Evolutionary conservation across 2,888 invertebrate genomes (phyloP).

Genomic region (Argynnis bischoffii): DNA sequence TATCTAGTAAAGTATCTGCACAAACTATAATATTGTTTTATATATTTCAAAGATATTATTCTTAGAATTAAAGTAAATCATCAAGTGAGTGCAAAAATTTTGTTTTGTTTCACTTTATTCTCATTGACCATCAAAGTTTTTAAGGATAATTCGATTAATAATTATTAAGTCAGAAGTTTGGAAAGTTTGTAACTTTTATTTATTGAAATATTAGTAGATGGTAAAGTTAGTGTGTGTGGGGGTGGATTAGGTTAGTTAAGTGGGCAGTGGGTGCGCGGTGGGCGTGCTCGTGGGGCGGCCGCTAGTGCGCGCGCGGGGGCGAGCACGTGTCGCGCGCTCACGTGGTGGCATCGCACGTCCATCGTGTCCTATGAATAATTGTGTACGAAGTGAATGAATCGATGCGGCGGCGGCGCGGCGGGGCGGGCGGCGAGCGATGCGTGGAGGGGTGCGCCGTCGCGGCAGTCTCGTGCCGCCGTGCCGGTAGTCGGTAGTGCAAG

Average conservation of each 20-base stretch:
- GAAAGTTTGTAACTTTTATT: constrained; percentile 17
- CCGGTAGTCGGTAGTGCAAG: constrained; percentile 88
- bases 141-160: background rate
- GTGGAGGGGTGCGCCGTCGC: constrained; percentile 68
- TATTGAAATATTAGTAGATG: constrained; percentile 8
- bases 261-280: constrained; percentile 49
- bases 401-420: constrained; percentile 68
- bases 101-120: background rate
- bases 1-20: no score
- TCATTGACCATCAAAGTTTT: background rate
- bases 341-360: constrained; percentile 71
- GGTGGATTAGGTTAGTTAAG: constrained; percentile 25
- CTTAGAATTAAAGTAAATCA: background rate
- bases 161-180: background rate
- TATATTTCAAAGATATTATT: no score
- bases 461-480: constrained; percentile 88
- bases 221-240: constrained; percentile 25
- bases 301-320: constrained; percentile 53
- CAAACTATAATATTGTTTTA: no score
- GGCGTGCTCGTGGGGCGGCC: constrained; percentile 53
- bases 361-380: constrained; percentile 80
- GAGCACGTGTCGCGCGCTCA: constrained; percentile 78
- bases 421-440: constrained; percentile 60
- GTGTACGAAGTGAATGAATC: constrained; percentile 80
- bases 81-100: background rate